Evolutionary conservation across 2,888 invertebrate species (phyloP).

Genomic region (Atherix ibis): DNA sequence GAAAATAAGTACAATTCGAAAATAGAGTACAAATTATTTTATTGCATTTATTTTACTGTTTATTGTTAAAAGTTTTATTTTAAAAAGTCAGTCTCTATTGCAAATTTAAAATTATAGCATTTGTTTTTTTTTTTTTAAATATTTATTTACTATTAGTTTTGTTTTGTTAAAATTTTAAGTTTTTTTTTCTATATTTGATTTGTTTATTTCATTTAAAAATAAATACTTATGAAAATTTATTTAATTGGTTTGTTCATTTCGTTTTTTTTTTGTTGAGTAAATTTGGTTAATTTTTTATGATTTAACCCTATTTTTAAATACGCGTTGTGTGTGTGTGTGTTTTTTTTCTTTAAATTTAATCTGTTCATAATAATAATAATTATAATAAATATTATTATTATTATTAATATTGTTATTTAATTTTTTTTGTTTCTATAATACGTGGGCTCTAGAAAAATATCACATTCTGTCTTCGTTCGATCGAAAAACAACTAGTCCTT

Average conservation of each 20-base stretch:
- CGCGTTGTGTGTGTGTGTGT: too few species aligned
- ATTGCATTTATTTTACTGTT: neutral
- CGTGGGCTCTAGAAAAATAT: conserved; percentile 29
- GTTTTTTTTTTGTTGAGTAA: conserved; percentile 3
- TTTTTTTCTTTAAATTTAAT: too few species aligned
- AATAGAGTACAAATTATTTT: neutral
- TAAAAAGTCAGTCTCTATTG: conserved; percentile 33
- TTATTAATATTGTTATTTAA: too few species aligned
- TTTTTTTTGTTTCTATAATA: conserved; percentile 6
- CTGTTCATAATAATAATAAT: too few species aligned
- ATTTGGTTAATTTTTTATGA: conserved; percentile 2
- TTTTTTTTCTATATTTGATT: conserved; percentile 11
- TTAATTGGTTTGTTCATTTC: conserved; percentile 7
- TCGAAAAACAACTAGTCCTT: conserved; percentile 24
- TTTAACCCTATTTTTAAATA: too few species aligned
- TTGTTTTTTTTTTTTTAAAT: conserved; percentile 10
- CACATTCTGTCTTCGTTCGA: conserved; percentile 35
- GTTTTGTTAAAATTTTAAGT: conserved; percentile 11
- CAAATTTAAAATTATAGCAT: conserved; percentile 16
- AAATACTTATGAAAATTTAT: too few species aligned
- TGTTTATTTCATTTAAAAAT: too few species aligned
- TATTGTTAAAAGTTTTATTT: conserved; percentile 1
- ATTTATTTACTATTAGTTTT: conserved; percentile 7
- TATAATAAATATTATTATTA: too few species aligned
- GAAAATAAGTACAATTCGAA: neutral